phyloP scores from a whole-genome alignment of 1,140 invertebrate genomes.

The Zelostemma sp. region DNA sequence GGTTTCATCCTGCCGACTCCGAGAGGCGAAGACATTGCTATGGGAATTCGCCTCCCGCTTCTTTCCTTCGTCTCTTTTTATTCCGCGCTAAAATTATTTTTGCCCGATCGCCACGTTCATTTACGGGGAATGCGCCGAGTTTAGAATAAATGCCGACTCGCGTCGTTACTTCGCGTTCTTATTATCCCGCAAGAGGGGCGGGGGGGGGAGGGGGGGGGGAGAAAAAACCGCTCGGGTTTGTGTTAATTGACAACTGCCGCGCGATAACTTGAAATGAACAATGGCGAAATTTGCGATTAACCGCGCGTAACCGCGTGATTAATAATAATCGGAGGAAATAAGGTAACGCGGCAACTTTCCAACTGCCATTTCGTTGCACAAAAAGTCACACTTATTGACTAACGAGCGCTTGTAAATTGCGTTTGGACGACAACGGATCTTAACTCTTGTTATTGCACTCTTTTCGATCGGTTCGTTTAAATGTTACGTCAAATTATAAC shows the following conservation, averaged over 20 bases:
- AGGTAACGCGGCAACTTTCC: slow-evolving; percentile 21
- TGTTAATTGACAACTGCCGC: slow-evolving; percentile 1
- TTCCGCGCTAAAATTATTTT: slow-evolving; percentile 6
- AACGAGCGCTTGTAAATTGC: slow-evolving; percentile 1
- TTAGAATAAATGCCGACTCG: background rate
- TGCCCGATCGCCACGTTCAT: background rate
- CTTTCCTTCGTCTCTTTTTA: background rate
- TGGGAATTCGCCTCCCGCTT: background rate
- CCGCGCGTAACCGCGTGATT: background rate
- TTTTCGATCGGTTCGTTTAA: background rate
- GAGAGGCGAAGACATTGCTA: background rate
- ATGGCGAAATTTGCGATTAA: slow-evolving; percentile 1
- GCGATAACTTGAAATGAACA: too few relatives aligned
- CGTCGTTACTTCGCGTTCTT: background rate
- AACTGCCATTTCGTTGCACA: slow-evolving; percentile 13
- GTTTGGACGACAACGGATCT: background rate
- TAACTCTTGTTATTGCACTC: background rate
- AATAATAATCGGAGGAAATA: slow-evolving; percentile 10
- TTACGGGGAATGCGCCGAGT: background rate
- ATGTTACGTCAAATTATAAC: too few relatives aligned
- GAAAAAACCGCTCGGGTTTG: too few relatives aligned
- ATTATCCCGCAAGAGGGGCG: too few relatives aligned
- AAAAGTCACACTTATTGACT: slow-evolving; percentile 8
- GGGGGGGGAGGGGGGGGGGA: too few relatives aligned
- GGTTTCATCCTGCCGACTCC: slow-evolving; percentile 10